Base-by-base conservation (phyloP, 64 coral and sea anemone species). In the Montipora cactus region DNA sequence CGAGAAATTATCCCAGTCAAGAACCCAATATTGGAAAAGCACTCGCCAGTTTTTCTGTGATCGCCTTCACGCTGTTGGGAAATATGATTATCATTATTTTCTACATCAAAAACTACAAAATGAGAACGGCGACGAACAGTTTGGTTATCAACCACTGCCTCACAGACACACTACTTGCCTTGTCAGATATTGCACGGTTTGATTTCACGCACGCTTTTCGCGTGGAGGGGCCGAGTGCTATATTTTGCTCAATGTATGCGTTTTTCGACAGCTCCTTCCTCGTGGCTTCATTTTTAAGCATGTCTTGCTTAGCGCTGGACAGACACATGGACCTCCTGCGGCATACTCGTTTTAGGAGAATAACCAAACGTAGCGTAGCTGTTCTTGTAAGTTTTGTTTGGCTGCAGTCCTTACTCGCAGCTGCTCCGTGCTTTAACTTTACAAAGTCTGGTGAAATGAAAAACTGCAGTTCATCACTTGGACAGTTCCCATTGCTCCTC, bases 71-170 rank as follows among this genome's bases (percentile, higher is more conserved):
- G 12, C 53, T 97, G 18, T 15, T 85, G 7, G 89, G 93, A 12
- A 97, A 97, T 75, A 13, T 72, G 3, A 47, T 95, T 21, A 92
- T 97, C 50, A 16, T 94, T 3, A 88, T 89, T 72, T 80, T 84
- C 5, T 97, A 89, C 47, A 82, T 83, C 44, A 74, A 89, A 47
- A 97, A 97, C 73, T 89, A 91, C 76, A 97, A 97, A n/a, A 94
- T 94, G 93, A 74, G 85, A 81, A 97, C 96, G 3, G 87, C 80
- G 46, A 97, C 96, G 0, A 97, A 97, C 52, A 89, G 77, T 4
- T 25, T 97, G 58, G 92, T 97, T 0, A 78, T 97, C 4, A 97
- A 95, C 59, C 87, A 95, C 44, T 97, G 96, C 49, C 53, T 97
- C 12, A 75, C 79, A 3, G 96, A 97, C 75, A 81, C 88, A 1